Conservation (phyloP, 2,797 vertebrate genomes). For the Syncerus caffer region DNA sequence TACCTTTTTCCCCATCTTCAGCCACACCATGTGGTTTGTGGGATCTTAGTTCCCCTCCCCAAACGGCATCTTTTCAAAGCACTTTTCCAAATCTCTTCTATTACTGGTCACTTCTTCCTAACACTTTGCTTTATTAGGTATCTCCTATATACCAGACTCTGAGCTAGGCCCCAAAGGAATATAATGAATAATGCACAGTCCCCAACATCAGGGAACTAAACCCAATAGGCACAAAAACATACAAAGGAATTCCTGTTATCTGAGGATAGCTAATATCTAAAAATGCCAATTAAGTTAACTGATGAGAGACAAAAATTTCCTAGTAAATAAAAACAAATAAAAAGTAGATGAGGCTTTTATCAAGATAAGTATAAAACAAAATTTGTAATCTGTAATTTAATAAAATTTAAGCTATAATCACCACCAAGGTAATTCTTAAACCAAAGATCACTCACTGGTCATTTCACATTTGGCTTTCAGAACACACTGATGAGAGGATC, state of each 20-base stretch:
- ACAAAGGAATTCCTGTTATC: not conserved
- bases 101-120: slow-evolving; percentile 30
- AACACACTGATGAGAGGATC: not conserved
- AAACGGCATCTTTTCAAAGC: not conserved
- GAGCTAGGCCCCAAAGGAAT: not conserved
- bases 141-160: not conserved
- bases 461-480: slow-evolving; percentile 40
- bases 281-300: slow-evolving; percentile 25
- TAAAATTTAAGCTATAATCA: slow-evolving; percentile 34
- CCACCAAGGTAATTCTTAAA: slow-evolving; percentile 33
- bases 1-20: not conserved
- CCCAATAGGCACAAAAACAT: not conserved
- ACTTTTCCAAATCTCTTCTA: not conserved
- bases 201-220: not conserved
- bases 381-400: slow-evolving; percentile 36
- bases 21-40: not conserved
- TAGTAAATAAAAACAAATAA: not conserved
- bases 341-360: not conserved
- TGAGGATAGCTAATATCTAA: not conserved
- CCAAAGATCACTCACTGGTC: not conserved
- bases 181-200: slow-evolving; percentile 16
- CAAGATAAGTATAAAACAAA: slow-evolving; percentile 9
- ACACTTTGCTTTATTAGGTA: not conserved
- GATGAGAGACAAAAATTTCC: not conserved
- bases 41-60: not conserved